phyloP scores from a whole-genome alignment of 2,888 invertebrate genomes.

The Caenorhabditis sp. region DNA sequence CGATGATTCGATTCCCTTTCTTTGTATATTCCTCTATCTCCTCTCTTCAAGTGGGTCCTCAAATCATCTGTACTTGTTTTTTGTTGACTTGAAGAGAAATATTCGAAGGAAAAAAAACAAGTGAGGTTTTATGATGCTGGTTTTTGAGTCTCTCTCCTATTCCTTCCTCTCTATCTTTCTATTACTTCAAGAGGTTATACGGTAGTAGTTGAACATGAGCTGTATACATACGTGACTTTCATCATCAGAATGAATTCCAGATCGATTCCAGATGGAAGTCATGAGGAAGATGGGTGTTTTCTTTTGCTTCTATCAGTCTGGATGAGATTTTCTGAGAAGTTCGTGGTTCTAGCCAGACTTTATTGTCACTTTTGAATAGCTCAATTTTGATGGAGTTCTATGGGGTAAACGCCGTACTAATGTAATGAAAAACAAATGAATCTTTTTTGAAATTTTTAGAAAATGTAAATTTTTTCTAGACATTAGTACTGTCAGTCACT shows the following conservation, averaged over 20 bases:
- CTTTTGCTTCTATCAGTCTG: neutral
- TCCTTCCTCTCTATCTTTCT: neutral
- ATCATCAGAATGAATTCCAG: neutral
- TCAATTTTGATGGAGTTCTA: too few relatives aligned
- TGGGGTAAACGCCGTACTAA: too few relatives aligned
- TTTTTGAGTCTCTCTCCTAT: neutral
- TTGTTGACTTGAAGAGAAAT: neutral
- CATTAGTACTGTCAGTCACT: too few relatives aligned
- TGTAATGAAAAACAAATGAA: too few relatives aligned
- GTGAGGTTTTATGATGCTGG: neutral
- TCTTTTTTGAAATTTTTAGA: too few relatives aligned
- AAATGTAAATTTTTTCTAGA: too few relatives aligned
- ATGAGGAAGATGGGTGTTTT: neutral
- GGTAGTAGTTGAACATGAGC: neutral
- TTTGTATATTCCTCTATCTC: neutral
- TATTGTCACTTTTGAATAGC: too few relatives aligned
- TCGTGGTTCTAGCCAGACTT: too few relatives aligned
- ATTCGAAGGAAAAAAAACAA: too few relatives aligned
- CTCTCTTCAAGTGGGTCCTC: neutral
- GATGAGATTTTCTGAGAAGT: too few relatives aligned
- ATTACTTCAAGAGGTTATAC: slow-evolving; percentile 1
- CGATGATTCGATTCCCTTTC: too few relatives aligned
- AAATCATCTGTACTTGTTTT: neutral
- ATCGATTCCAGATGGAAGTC: neutral
- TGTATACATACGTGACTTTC: slow-evolving; percentile 1